A percentile compares a stretch with the other conserved stretches of the same genome.
phyloP scores from a whole-genome alignment of 2,797 vertebrate genomes.

The Emys orbicularis region DNA sequence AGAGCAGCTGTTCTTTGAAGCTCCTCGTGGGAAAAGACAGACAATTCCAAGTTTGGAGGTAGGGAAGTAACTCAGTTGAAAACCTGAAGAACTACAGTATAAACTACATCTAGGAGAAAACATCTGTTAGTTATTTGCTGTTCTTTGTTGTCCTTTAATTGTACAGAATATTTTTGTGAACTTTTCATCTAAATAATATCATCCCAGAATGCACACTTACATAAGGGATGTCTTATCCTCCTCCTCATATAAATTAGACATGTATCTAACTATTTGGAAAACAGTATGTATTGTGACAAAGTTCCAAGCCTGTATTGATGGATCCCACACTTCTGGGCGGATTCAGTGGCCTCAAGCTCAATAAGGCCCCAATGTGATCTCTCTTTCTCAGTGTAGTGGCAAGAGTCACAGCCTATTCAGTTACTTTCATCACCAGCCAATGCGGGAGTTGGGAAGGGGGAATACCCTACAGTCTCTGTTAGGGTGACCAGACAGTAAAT shows the following conservation, averaged over 20 bases:
- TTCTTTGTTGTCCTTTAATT: not conserved
- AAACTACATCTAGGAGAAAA: not conserved
- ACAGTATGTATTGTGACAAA: not conserved
- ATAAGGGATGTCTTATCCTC: not conserved
- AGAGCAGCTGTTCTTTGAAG: constrained; percentile 98
- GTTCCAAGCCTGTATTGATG: no score
- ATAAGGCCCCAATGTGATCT: no score
- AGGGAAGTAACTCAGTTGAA: constrained; percentile 57
- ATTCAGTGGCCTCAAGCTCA: no score
- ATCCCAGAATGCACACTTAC: not conserved
- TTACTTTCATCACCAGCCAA: no score
- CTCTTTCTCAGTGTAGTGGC: no score
- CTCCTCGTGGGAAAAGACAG: constrained; percentile 96
- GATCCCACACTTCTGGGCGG: no score
- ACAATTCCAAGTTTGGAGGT: constrained; percentile 93
- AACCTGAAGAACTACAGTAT: not conserved
- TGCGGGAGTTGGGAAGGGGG: no score
- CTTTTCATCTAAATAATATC: not conserved
- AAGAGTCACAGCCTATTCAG: no score
- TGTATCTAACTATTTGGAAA: not conserved
- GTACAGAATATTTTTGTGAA: not conserved
- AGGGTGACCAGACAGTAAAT: no score
- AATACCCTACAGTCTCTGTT: no score
- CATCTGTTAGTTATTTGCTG: not conserved
- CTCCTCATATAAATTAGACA: not conserved